Evolutionary conservation across 2,888 invertebrate species (phyloP).

Genomic region (Ephialtes manifestator): DNA sequence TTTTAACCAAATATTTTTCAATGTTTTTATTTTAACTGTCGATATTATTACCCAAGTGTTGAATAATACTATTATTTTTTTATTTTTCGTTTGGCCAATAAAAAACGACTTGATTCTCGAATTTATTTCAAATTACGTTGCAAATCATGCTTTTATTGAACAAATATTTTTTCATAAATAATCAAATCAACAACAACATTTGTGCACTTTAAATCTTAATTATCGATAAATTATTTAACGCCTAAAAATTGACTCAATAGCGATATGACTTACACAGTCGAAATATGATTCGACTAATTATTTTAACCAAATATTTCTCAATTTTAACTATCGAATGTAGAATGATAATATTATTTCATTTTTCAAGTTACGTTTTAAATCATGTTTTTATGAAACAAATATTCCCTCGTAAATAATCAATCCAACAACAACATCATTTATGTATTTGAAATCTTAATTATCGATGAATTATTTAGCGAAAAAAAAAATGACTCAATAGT

Average conservation of each 20-base stretch:
- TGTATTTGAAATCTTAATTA: slow-evolving; percentile 3
- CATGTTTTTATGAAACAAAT: too few species aligned
- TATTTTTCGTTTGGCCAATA: too few species aligned
- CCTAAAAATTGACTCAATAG: neutral
- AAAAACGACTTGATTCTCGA: too few species aligned
- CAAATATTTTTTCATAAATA: too few species aligned
- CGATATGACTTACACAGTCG: too few species aligned
- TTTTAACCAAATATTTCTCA: too few species aligned
- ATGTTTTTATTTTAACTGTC: neutral
- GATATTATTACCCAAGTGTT: neutral
- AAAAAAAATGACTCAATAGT: neutral
- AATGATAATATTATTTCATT: too few species aligned
- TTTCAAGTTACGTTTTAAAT: too few species aligned
- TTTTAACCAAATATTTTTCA: neutral
- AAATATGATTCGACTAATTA: too few species aligned
- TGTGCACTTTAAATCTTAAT: neutral
- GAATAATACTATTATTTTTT: neutral
- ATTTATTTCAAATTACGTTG: neutral
- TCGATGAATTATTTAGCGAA: slow-evolving; percentile 9
- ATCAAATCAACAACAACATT: neutral
- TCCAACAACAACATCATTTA: neutral
- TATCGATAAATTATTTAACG: slow-evolving; percentile 12
- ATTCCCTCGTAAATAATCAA: neutral
- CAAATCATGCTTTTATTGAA: neutral
- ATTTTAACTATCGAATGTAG: too few species aligned